Base-by-base conservation (phyloP, 2,888 invertebrate species). In the Eledona agricola region DNA sequence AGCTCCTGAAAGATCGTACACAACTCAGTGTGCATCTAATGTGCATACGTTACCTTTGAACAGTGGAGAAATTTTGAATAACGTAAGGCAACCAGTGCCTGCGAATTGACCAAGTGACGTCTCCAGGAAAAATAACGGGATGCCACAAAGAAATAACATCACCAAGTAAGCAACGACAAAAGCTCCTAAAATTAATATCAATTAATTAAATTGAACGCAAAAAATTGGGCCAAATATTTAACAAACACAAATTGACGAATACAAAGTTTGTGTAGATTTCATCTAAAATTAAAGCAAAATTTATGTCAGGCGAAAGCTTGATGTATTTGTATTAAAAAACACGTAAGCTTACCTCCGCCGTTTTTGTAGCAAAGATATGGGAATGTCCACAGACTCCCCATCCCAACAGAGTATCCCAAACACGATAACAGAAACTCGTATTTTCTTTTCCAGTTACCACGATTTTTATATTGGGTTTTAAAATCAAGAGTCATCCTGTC, bases 61-160 rank as follows among this genome's bases (percentile, higher is more conserved):
- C 26, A 94, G 76, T 1, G 94, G 93, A 43, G 84, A 85, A 65
- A 90, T 84, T 62, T 86, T 86, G 78, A 91, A 93, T 58, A 92
- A 82, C 10, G 88, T 87, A 58, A 92, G 85, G 62, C 90, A 90
- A 60, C 93, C 91, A 20, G 88, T 85, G 64, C 88, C 87, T 15
- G 89, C 83, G 75, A 92, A 91, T 72, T 95, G 94, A 9, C 94
- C 94, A 64, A 94, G 80, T 1, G 88, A 83, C 0, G 91, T 86
- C 77, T 95, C 94, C 82, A 95, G 80, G 70, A 93, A 91, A 70
- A 93, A 93, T 55, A 94, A 79, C 0, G 94, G 94, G 50, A 93
- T 87, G 1, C 93, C 94, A 65, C 91, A 93, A 40, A 90, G 76
- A 23, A 90, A 73, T 32, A 93, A 77, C 75, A 93, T 92, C 53